Conservation (phyloP, 2,888 invertebrate genomes). For the Thymelicus lineola region DNA sequence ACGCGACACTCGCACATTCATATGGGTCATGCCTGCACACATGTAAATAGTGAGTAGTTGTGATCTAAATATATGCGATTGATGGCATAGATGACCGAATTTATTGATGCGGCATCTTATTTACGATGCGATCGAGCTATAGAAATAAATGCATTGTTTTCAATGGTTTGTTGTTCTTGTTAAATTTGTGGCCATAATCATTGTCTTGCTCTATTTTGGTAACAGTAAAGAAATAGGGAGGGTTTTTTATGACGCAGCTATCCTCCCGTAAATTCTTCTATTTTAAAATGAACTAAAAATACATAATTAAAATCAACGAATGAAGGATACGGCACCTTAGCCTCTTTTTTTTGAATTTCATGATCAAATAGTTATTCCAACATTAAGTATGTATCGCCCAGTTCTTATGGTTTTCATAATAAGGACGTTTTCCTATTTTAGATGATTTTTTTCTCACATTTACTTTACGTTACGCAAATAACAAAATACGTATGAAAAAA, state of each 20-base stretch:
- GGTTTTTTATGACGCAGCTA: constrained; percentile 9
- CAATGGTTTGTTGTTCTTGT: constrained; percentile 34
- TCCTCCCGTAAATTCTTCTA: background rate
- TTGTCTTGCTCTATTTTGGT: constrained; percentile 5
- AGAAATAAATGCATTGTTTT: constrained; percentile 18
- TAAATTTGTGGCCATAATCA: constrained; percentile 11
- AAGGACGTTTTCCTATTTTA: too few relatives aligned
- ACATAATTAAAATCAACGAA: background rate
- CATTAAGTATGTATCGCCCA: too few relatives aligned
- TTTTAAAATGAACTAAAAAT: background rate
- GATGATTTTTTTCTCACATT: too few relatives aligned
- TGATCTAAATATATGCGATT: constrained; percentile 57
- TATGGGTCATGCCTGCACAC: constrained; percentile 38
- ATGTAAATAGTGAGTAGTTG: constrained; percentile 32
- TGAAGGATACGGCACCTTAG: background rate
- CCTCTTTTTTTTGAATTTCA: too few relatives aligned
- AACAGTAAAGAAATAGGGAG: background rate
- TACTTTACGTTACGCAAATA: too few relatives aligned
- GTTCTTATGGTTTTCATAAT: too few relatives aligned
- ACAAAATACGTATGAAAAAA: too few relatives aligned
- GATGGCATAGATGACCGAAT: constrained; percentile 43
- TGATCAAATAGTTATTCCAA: too few relatives aligned
- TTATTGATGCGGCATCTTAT: constrained; percentile 54
- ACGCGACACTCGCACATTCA: constrained; percentile 27
- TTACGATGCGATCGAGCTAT: constrained; percentile 19